Base-by-base conservation (phyloP, 2,888 invertebrate species). In the Eupithecia dodoneata region DNA sequence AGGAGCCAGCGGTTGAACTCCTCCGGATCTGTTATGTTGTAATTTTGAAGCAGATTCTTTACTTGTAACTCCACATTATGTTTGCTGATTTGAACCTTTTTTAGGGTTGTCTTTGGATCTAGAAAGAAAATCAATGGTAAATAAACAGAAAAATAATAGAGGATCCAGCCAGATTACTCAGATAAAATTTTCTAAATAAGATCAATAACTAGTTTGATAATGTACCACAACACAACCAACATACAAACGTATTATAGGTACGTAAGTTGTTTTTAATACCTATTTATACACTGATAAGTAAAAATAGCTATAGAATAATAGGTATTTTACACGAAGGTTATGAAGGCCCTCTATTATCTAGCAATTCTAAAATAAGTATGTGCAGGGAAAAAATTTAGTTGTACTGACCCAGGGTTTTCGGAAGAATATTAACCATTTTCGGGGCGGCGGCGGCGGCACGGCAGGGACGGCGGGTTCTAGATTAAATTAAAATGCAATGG, bases 1-100 rank as follows among this genome's bases (percentile, higher is more conserved):
- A 98, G 87, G 15, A 99, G 95, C 98, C 98, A 98, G 13, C 96
- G 96, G 65, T 96, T 96, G 90, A 96, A 96, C 88, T 96, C 96
- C 49, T 84, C 80, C 63, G 94, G 91, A 49, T 92, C 90, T 72
- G 90, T 88, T 18, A 96, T 86, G 44, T 85, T 84, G 81, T 93
- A 87, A 6, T 82, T 84, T 0, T 75, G 80, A 15, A 94, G 82
- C 72, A 94, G 88, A 30, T 67, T 83, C 41, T 89, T 80, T 15
- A 94, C 88, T 86, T 93, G 92, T n/a, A 79, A 76, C 3, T 94
- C 91, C 52, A 95, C 87, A 82, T 85, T 88, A 59, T 85, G 83
- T 84, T 90, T 92, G 79, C 91, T 89, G 45, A 94, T 84, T 78
- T 89, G 84, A 13, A 92, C 82, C 81, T 90, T 89, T 72, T 87